Evolutionary conservation across 2,797 vertebrate genomes (phyloP).

Genomic region (Gouania willdenowi): DNA sequence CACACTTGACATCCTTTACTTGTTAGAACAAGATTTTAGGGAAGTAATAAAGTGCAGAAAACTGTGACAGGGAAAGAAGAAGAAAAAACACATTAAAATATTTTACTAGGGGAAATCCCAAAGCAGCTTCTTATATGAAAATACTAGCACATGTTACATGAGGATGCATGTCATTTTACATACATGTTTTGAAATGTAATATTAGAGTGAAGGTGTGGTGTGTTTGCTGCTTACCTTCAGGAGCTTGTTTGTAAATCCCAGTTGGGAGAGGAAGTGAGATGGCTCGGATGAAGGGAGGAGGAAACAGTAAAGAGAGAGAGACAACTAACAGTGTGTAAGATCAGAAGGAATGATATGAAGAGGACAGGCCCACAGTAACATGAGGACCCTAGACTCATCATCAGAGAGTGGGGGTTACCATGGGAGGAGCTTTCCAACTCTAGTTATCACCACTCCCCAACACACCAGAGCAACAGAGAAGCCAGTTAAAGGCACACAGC

Average conservation of each 20-base stretch:
- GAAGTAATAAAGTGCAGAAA: no score
- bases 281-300: conserved; percentile 4
- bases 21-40: no score
- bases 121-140: no score
- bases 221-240: conserved; percentile 48
- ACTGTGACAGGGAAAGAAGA: no score
- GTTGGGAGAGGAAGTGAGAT: neutral
- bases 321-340: conserved; percentile 3
- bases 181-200: neutral
- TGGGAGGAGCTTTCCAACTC: conserved; percentile 42
- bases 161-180: neutral
- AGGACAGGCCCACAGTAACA: conserved; percentile 41
- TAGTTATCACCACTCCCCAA: conserved; percentile 36
- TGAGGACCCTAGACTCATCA: conserved; percentile 31
- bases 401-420: neutral
- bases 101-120: no score
- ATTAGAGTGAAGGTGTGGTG: neutral
- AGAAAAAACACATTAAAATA: no score
- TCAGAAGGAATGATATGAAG: conserved; percentile 27
- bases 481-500: no score
- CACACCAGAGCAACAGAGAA: neutral
- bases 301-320: neutral
- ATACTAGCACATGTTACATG: neutral
- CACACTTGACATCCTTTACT: no score
- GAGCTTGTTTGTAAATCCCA: conserved; percentile 6